Base-by-base conservation (phyloP, 2,888 invertebrate genomes). In the Laothoe populi region DNA sequence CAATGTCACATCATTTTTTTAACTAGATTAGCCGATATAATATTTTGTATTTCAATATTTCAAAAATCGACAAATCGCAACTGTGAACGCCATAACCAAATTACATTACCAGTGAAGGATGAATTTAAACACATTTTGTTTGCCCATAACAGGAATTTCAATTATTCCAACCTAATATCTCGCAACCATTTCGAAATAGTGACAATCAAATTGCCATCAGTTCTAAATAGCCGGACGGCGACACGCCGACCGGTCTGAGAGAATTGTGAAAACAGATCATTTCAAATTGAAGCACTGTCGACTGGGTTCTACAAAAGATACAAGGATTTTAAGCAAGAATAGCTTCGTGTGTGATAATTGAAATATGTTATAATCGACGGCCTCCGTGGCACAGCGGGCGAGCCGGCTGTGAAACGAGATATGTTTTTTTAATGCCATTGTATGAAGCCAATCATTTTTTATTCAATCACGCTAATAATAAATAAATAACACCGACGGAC, bases 251-350 rank as follows among this genome's bases (percentile, higher is more conserved):
- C 53, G 59, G 53, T 64, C 49, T 19, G 21, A 63, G 66, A 62
- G 66, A 78, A 76, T 69, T 76, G 78, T 74, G 66, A 65, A 72
- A 74, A 73, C 70, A 69, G 21, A 42, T 70, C 69, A 73, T 74
- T 79, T 78, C 70, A 75, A 77, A 80, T 79, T 79, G 76, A 75
- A 77, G 67, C 66, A 13, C 38, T 60, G 40, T 60, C 48, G 42
- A 53, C 19, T 31, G 11, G 10, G 11, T 59, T 8, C 16, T 31
- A 26, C 7, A n/a, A 49, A 11, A 35, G 11, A 19, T 35, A 11
- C 4, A 31, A 10, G 7, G 16, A 31, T 53, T 31, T 35, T 35
- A 13, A 31, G 13, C 48, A 16, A 4, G 26, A n/a, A 49, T 13
- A 11, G 19, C 11, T 31, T 19, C 19, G 31, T 19, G 16, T 26